Percentiles rank a stretch among this genome's conserved stretches.
Evolutionary conservation across 2,888 invertebrate species (phyloP).

Genomic region (Ennomos erosarius): DNA sequence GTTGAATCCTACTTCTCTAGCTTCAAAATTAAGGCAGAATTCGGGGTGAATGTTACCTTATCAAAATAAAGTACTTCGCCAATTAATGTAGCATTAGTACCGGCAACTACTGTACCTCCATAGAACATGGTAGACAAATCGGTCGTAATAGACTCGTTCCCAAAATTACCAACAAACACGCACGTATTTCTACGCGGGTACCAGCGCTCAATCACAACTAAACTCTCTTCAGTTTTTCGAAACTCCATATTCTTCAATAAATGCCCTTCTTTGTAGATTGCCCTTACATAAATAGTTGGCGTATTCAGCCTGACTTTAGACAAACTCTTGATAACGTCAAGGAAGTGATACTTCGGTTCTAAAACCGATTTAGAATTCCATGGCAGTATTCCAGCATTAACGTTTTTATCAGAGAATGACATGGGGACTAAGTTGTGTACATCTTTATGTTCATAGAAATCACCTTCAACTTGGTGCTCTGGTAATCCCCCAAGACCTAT

Average conservation of each 20-base stretch:
- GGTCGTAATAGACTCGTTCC: constrained; percentile 83
- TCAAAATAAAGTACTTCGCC: constrained; percentile 75
- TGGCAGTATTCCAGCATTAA: constrained; percentile 79
- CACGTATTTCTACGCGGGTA: constrained; percentile 92
- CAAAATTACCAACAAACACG: constrained; percentile 91
- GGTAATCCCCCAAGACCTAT: constrained; percentile 88
- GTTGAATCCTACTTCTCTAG: constrained; percentile 65
- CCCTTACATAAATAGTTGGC: constrained; percentile 90
- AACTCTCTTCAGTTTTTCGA: constrained; percentile 86
- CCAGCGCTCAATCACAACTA: constrained; percentile 90
- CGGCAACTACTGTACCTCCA: constrained; percentile 86
- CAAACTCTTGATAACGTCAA: constrained; percentile 85
- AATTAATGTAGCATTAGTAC: constrained; percentile 68
- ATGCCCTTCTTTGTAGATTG: constrained; percentile 87
- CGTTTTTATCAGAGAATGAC: constrained; percentile 83
- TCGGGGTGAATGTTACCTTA: constrained; percentile 71
- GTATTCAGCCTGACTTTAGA: constrained; percentile 85
- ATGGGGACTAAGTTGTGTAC: constrained; percentile 89
- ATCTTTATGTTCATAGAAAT: constrained; percentile 85
- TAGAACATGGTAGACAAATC: constrained; percentile 92
- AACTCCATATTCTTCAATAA: constrained; percentile 88
- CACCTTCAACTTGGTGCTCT: constrained; percentile 79
- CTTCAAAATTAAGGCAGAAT: constrained; percentile 75
- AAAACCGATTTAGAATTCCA: constrained; percentile 87
- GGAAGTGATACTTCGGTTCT: constrained; percentile 78